Evolutionary conservation across 30 jellyfish, hydroid and myxozoan species (phyloP).

Genomic region (Aurelia coerulea): DNA sequence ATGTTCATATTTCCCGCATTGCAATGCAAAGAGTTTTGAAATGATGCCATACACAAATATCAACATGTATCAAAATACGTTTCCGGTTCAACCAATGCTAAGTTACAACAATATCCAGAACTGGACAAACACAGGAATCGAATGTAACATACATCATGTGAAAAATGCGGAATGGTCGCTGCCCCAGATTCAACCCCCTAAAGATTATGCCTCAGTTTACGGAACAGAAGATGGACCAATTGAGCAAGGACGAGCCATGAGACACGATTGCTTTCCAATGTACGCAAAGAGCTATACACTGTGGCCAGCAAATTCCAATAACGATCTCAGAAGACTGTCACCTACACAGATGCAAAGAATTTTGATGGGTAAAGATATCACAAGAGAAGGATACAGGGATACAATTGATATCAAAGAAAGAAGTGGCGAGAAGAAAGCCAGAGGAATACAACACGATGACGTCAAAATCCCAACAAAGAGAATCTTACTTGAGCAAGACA

Average conservation of each 20-base stretch:
- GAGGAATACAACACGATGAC: constrained; percentile 3
- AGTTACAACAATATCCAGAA: not conserved
- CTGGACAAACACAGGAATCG: not conserved
- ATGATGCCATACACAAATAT: not conserved
- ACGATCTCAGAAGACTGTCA: constrained; percentile 18
- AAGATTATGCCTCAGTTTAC: constrained; percentile 26
- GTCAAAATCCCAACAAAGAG: constrained; percentile 14
- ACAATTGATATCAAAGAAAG: not conserved
- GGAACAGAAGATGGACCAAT: not conserved
- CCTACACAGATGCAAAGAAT: constrained; percentile 63
- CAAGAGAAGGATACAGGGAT: not conserved
- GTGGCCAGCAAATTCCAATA: constrained; percentile 41
- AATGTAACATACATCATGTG: not conserved
- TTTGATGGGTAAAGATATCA: constrained; percentile 36
- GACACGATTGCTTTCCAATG: not conserved
- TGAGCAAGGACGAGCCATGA: not conserved
- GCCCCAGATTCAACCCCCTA: constrained; percentile 38
- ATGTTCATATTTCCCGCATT: not conserved
- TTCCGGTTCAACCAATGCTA: not conserved
- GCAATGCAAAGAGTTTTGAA: not conserved
- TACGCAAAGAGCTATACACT: constrained; percentile 26
- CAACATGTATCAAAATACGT: not conserved
- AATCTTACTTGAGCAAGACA: constrained; percentile 21
- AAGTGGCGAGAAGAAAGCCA: not conserved
- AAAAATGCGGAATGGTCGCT: constrained; percentile 6